A percentile compares a stretch with the other conserved stretches of the same genome.
Evolutionary conservation across 2,888 invertebrate genomes (phyloP).

Genomic region (Gymnoscelis rufifasciata): DNA sequence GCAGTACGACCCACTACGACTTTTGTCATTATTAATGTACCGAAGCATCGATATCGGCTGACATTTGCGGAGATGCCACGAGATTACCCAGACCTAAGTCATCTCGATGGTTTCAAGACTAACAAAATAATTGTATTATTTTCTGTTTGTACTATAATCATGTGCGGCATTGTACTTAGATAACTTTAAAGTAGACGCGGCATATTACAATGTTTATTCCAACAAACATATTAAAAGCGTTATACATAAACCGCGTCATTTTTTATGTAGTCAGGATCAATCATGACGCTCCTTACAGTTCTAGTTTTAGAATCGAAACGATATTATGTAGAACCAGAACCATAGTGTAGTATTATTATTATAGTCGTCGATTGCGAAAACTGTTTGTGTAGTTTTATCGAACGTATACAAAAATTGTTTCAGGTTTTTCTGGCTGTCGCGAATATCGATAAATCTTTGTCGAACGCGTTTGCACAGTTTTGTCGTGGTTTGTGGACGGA

Average conservation of each 20-base stretch:
- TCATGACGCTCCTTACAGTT: too few relatives aligned
- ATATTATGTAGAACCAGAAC: too few relatives aligned
- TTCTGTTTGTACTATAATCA: not conserved
- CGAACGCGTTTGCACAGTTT: too few relatives aligned
- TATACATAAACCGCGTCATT: not conserved
- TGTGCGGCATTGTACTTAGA: not conserved
- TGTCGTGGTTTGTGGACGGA: too few relatives aligned
- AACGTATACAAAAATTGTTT: too few relatives aligned
- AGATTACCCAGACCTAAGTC: slow-evolving; percentile 24
- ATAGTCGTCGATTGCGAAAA: too few relatives aligned
- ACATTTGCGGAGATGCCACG: slow-evolving; percentile 7
- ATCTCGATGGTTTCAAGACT: slow-evolving; percentile 21
- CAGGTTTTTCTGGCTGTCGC: too few relatives aligned
- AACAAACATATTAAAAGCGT: slow-evolving; percentile 1
- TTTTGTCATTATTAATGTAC: not conserved
- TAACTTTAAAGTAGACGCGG: not conserved
- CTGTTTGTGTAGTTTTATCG: too few relatives aligned
- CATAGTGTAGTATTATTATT: too few relatives aligned
- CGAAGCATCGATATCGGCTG: not conserved
- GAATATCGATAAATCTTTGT: too few relatives aligned
- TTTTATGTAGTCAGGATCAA: not conserved
- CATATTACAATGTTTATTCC: not conserved
- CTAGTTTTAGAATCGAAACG: not conserved
- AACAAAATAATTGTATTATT: slow-evolving; percentile 1
- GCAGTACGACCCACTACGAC: not conserved